A percentile compares a stretch with the other conserved stretches of the same genome.
Conservation (phyloP, 2,888 invertebrate genomes). For the Biston betularia region DNA sequence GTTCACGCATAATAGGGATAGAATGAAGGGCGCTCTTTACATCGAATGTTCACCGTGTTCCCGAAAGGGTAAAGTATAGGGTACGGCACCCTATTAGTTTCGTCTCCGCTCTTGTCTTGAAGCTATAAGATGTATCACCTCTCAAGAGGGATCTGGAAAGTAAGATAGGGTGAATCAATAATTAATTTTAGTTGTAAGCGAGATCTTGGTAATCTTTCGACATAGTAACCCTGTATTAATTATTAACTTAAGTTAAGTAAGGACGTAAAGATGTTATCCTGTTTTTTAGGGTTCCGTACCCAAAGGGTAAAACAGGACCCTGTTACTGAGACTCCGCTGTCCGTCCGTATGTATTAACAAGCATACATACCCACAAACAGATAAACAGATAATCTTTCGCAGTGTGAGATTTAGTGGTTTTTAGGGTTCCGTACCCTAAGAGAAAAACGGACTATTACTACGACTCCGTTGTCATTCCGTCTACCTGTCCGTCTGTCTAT, state of each 20-base stretch:
- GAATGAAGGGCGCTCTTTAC: conserved; percentile 45
- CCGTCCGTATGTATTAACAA: too few species aligned
- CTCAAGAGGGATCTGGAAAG: conserved; percentile 39
- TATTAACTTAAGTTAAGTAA: conserved; percentile 16
- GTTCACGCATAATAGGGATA: conserved; percentile 58
- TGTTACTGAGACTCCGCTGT: too few species aligned
- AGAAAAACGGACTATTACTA: too few species aligned
- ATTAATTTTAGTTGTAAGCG: conserved; percentile 36
- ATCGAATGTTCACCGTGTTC: conserved; percentile 37
- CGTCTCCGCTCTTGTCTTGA: conserved; percentile 33
- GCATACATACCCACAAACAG: too few species aligned
- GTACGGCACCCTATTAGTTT: conserved; percentile 39
- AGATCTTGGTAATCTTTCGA: conserved; percentile 23
- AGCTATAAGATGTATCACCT: conserved; percentile 38
- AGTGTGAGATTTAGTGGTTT: too few species aligned
- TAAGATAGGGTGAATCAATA: conserved; percentile 38
- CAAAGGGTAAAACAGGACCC: too few species aligned
- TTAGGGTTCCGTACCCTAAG: too few species aligned
- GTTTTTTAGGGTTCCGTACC: too few species aligned
- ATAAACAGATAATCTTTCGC: too few species aligned
- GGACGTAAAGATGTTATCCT: conserved; percentile 6
- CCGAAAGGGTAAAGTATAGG: conserved; percentile 22
- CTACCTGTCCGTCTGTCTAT: too few species aligned
- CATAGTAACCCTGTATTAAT: conserved; percentile 21
- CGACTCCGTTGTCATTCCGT: too few species aligned